A percentile compares a stretch with the other conserved stretches of the same genome.
These are phyloP conservation scores for Laticauda laticaudata DNA, from an alignment of 2,113 vertebrate genomes.

Conservation along the genomic window DNA sequence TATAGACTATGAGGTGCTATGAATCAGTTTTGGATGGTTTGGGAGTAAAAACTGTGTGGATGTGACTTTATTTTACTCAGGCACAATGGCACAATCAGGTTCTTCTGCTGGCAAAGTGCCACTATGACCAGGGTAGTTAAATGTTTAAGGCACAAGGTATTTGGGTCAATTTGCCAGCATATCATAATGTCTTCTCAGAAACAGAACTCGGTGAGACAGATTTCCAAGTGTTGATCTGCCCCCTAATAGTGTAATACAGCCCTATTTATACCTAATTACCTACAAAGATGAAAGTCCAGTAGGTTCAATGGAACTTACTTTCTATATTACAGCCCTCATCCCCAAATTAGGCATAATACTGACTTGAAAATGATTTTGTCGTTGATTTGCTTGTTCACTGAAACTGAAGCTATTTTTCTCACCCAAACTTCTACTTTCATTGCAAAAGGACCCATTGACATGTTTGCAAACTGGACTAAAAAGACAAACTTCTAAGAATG, in stretches of 20 bases:
- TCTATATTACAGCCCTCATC: background rate
- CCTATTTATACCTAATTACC: background rate
- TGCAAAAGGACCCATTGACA: background rate
- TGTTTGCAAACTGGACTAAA: background rate
- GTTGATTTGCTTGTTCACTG: background rate
- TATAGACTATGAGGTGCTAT: background rate
- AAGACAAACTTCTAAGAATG: background rate
- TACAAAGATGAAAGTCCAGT: background rate
- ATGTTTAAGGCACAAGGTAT: too few species aligned
- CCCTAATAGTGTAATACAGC: background rate
- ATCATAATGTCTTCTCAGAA: background rate
- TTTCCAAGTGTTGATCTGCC: background rate
- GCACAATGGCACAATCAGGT: background rate
- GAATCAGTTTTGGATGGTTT: background rate
- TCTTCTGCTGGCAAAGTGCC: background rate
- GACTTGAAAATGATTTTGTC: background rate
- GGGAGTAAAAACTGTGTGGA: background rate
- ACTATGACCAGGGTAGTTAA: background rate
- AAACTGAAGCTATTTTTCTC: background rate
- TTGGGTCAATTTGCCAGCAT: background rate
- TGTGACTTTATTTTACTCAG: background rate
- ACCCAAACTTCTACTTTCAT: background rate
- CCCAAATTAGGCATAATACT: too few species aligned
- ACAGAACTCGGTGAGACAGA: background rate
- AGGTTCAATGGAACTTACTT: background rate